These are phyloP conservation scores for Megalurothrips usitatus DNA, from an alignment of 2,888 invertebrate genomes.

Conservation along the genomic window DNA sequence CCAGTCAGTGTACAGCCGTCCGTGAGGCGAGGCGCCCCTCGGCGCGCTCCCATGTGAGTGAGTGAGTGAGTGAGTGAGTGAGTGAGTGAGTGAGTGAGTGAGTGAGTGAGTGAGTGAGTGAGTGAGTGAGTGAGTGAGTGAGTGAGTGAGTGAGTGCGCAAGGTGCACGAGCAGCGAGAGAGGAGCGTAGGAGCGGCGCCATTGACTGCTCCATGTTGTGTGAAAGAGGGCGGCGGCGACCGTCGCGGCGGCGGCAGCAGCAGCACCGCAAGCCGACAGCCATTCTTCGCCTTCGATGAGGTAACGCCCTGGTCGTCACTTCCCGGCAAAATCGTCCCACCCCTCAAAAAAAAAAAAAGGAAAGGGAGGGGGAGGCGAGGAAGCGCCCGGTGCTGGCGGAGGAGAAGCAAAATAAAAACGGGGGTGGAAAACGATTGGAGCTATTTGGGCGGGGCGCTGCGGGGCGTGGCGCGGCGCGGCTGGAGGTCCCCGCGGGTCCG, in stretches of 20 bases:
- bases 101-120: constrained; percentile 18
- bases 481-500: neutral
- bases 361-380: neutral
- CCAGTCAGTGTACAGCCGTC: no score
- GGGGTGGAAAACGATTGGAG: neutral
- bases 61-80: neutral
- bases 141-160: neutral
- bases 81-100: neutral
- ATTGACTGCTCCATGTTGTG: constrained; percentile 1
- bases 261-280: neutral
- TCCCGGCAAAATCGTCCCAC: neutral
- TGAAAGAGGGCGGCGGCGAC: neutral
- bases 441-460: neutral
- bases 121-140: constrained; percentile 18
- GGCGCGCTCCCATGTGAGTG: no score
- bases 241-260: no score
- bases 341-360: neutral
- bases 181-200: neutral
- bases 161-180: neutral
- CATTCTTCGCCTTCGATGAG: constrained; percentile 6
- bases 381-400: neutral
- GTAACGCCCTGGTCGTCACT: neutral
- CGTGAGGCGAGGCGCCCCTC: no score
- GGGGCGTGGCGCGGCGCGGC: neutral
- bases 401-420: neutral